phyloP scores from a whole-genome alignment of 2,113 vertebrate species.

The Melanocharis versteri region DNA sequence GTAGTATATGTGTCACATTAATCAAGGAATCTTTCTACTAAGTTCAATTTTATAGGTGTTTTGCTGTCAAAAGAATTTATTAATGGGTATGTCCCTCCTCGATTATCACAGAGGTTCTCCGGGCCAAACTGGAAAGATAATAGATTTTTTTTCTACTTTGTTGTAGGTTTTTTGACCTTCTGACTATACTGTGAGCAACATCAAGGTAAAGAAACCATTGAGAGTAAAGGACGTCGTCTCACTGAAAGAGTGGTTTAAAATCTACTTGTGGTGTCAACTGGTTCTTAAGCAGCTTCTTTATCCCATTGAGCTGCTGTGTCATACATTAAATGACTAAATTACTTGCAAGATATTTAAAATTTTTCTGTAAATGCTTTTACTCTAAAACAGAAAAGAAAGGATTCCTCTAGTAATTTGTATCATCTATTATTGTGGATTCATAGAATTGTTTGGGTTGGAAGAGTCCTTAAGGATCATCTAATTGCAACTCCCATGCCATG shows the following conservation, averaged over 20 bases:
- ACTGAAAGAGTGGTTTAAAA: neutral
- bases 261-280: neutral
- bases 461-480: neutral
- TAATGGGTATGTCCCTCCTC: neutral
- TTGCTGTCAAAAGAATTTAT: neutral
- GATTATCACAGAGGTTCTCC: neutral
- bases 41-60: constrained; percentile 7
- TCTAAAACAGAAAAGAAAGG: neutral
- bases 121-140: neutral
- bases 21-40: neutral
- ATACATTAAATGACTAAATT: neutral
- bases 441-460: neutral
- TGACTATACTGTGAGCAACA: neutral
- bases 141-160: neutral
- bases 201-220: neutral
- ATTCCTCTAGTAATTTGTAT: neutral
- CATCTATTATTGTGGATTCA: neutral
- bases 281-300: neutral
- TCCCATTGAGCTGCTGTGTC: neutral
- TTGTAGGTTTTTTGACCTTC: neutral
- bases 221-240: neutral
- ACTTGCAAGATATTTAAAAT: neutral
- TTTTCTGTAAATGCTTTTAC: neutral
- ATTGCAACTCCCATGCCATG: neutral
- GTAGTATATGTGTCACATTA: neutral